These are phyloP conservation scores for Luehdorfia chinensis DNA, from an alignment of 1,140 invertebrate genomes.

Conservation along the genomic window DNA sequence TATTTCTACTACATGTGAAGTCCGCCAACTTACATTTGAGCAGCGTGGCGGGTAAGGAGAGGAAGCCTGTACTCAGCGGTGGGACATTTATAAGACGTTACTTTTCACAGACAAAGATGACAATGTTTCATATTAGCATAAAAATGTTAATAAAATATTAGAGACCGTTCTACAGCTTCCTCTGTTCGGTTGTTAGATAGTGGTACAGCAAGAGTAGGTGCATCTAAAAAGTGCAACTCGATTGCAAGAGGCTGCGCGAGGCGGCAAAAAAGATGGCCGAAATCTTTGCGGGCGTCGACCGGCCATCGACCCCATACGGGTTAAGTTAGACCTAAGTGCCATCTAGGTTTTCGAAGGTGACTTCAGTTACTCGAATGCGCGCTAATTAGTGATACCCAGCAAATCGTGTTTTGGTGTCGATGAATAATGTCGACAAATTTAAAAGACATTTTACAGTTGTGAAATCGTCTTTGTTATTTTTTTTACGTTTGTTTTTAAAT, in stretches of 20 bases:
- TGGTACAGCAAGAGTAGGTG: constrained; percentile 66
- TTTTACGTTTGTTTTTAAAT: no score
- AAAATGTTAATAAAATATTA: neutral
- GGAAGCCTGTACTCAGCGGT: no score
- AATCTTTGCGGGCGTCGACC: constrained; percentile 62
- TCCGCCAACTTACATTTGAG: no score
- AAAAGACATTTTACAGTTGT: no score
- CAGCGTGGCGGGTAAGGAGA: no score
- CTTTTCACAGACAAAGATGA: no score
- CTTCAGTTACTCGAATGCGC: constrained; percentile 21
- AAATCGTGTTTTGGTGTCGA: no score
- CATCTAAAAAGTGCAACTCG: constrained; percentile 75
- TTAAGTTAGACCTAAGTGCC: constrained; percentile 44
- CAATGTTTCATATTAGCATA: no score
- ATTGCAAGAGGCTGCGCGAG: constrained; percentile 48
- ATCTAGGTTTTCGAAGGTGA: constrained; percentile 35
- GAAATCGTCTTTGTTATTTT: no score
- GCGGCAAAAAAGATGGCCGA: constrained; percentile 48
- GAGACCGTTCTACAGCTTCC: constrained; percentile 29
- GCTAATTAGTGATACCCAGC: neutral
- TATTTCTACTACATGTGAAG: no score
- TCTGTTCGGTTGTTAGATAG: constrained; percentile 66
- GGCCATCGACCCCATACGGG: constrained; percentile 46
- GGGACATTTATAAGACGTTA: no score
- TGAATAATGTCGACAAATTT: no score